Evolutionary conservation across 2,888 invertebrate genomes (phyloP), one percentile per base, ranked within the genome.

Genomic region (Drosophila percnosoma): DNA sequence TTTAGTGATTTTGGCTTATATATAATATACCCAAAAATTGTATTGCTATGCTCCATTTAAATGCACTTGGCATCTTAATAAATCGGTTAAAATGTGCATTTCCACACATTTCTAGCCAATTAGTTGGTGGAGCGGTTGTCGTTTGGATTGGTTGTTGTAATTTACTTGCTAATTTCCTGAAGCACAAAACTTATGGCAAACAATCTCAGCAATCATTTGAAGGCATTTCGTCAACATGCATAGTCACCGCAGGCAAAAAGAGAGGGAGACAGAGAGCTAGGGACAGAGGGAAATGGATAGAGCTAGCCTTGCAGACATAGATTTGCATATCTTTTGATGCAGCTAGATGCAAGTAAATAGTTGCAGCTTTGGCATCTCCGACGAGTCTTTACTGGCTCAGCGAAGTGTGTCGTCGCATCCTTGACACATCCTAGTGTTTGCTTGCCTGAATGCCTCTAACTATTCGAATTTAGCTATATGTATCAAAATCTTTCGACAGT

Each of bases 101-200:
- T 80, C 70, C 62, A 42, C 73, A 70, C 63, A 73, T 73, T 75
- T 73, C 42, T 57, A 54, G 59, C 11, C 73, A 77, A 63, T 68
- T 77, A 71, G 61, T 27, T 38, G 21, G 40, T 29, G 31, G 24
- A 18, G 52, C 11, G 29, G 42, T 15, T 5, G 34, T 34, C 21
- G n/a, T 27, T n/a, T 29, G 5, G 5, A 10, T 33, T 55, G 24
- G 57, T 76, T 64, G 63, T 73, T 77, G 86, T 68, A 87, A 89
- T 80, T 87, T 89, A 78, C 60, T 67, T 87, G 88, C 83, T 86
- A 80, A 85, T 89, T 82, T 85, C 78, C 61, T 69, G 78, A 59
- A 68, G 53, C 83, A 64, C 68, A 71, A 62, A 74, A 74, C 80
- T 78, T 68, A 66, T 67, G 66, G 77, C 73, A 77, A 82, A 73